Conservation (phyloP, 2,113 vertebrate species). For the Struthio camelus region DNA sequence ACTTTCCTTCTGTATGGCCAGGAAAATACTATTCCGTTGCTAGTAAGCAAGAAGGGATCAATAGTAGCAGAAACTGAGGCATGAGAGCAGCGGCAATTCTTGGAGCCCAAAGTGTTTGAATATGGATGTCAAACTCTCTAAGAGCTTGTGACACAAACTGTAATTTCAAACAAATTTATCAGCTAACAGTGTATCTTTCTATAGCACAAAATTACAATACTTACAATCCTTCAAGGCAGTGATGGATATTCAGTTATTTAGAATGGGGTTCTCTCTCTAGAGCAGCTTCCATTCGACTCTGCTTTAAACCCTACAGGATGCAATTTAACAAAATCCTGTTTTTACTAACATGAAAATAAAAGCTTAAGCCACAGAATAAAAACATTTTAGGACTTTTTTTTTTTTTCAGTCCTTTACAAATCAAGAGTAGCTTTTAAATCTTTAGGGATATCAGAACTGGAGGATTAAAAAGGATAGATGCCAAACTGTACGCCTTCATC, state of each 20-base stretch:
- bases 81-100: accelerated
- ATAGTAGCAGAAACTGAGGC: not conserved
- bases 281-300: conserved; percentile 75
- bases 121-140: not conserved
- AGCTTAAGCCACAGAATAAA: not conserved
- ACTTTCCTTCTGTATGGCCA: not conserved
- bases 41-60: not conserved
- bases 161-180: not conserved
- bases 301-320: conserved; percentile 77
- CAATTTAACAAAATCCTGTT: not conserved
- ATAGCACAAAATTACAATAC: not conserved
- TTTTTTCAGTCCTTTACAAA: not conserved
- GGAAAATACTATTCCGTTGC: not conserved
- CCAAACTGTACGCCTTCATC: not conserved
- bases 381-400: not conserved
- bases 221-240: not conserved
- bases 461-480: not conserved
- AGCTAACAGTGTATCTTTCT: not conserved
- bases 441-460: not conserved
- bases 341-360: not conserved
- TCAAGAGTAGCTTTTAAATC: not conserved
- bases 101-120: not conserved
- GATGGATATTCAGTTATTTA: conserved; percentile 21
- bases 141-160: not conserved
- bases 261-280: conserved; percentile 8